Base-by-base conservation (phyloP, 2,888 invertebrate species). In the Baronia brevicornis region DNA sequence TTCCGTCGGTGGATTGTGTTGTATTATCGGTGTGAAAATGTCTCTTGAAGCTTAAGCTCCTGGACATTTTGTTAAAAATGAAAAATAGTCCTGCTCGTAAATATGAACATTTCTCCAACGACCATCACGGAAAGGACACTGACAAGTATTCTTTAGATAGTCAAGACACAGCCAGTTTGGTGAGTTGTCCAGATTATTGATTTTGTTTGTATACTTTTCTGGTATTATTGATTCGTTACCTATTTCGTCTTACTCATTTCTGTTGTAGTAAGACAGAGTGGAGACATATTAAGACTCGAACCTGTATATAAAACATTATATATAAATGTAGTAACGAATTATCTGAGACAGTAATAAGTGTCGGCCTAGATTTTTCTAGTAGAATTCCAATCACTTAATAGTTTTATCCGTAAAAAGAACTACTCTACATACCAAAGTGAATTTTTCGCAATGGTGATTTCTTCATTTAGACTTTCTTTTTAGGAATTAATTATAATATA, bases 161-260 rank as follows among this genome's bases (percentile, higher is more conserved):
- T 52, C 82, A 84, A 58, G 84, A 85, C 60, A 85, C 84, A 35
- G 84, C 84, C 27, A 85, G 84, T 74, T 64, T 85, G 78, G 84
- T 71, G 33, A 39, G 29, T 65, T 63, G 67, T 65, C 59, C 46
- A 57, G 67, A 58, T 67, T 80, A 80, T 80, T 72, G 80, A 80
- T 80, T 80, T 78, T 75, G 75, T 77, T 75, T 73, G 59, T 74
- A 54, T 70, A 66, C 63, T 52, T 59, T 48, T 52, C 51, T 60
- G 59, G 65, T 64, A 63, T 60, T 77, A 82, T 78, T 72, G 77
- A 79, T 80, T 72, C 55, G 44, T 44, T 41, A 43, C 40, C 36
- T 55, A 48, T 57, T 60, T 50, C 46, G 51, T 47, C 44, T 48
- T 51, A 46, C 44, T 48, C 38, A 47, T 39, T 36, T 25, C 37